Conservation (phyloP, 2,888 invertebrate species). For the Euzophera pinguis region DNA sequence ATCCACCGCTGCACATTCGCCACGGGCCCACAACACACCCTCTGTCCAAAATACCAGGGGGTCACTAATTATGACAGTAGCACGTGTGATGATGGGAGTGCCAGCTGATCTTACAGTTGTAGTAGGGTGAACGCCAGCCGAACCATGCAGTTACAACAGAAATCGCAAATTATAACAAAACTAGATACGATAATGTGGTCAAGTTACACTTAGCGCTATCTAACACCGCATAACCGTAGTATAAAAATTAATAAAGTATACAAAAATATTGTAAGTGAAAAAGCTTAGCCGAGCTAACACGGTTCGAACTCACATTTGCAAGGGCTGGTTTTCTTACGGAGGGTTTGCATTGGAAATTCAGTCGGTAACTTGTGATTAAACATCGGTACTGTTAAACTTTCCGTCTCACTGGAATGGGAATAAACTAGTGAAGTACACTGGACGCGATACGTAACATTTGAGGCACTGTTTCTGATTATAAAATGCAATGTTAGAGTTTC, state of each 20-base stretch:
- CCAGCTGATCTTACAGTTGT: conserved; percentile 34
- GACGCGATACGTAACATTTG: conserved; percentile 33
- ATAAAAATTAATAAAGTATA: conserved; percentile 37
- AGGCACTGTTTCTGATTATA: conserved; percentile 33
- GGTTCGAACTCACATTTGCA: conserved; percentile 91
- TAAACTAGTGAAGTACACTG: conserved; percentile 57
- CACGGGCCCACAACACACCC: conserved; percentile 62
- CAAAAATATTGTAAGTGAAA: conserved; percentile 34
- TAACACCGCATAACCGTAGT: conserved; percentile 55
- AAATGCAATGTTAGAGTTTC: conserved; percentile 49
- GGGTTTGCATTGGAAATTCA: conserved; percentile 90
- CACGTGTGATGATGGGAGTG: conserved; percentile 35
- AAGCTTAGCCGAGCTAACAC: conserved; percentile 43
- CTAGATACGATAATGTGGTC: conserved; percentile 55
- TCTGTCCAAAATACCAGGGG: conserved; percentile 75
- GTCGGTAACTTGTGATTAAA: conserved; percentile 80
- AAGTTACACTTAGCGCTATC: conserved; percentile 61
- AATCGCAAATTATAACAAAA: conserved; percentile 69
- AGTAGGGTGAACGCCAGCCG: conserved; percentile 51
- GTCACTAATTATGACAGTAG: conserved; percentile 62
- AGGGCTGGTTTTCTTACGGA: conserved; percentile 95
- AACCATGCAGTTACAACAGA: conserved; percentile 66
- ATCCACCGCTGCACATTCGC: conserved; percentile 53
- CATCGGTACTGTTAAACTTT: conserved; percentile 61
- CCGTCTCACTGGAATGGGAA: conserved; percentile 66